Evolutionary conservation across 2,888 invertebrate species (phyloP), one percentile per base, ranked within the genome.

Genomic region (Melanostoma mellinum): DNA sequence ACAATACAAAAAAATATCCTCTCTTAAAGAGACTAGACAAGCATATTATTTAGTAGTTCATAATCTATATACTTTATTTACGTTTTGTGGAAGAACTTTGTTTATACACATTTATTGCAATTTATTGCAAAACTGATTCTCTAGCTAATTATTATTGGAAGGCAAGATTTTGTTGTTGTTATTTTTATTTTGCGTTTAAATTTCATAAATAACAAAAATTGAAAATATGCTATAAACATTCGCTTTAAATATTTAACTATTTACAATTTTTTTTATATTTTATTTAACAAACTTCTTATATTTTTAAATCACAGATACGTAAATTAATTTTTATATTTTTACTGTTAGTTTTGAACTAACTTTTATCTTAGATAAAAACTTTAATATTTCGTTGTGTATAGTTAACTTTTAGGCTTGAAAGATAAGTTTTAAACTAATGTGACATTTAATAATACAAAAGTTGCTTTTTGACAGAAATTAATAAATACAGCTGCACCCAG

Each of bases 111-210:
- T 8, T 44, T 77, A 82, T 82, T 82, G 78, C 74, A 74, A 74
- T 61, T 73, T 79, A 79, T 79, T 79, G 79, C 82, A 77, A 77
- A 68, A 65, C 46, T 36, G 33, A 55, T 60, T 33, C 6, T 63
- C 55, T 10, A 58, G 67, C 48, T 32, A 63, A 38, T 58, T 38
- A 20, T 36, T 69, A 81, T 44, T 84, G 86, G 86, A 86, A 86
- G 86, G 85, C 86, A 85, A 86, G 86, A 86, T 86, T 86, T 86
- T 82, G 86, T 86, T 86, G 86, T 82, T 48, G 48, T 61, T 65
- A 69, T 77, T 58, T 52, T 58, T 53, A 30, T n/a, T 68, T 68
- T 58, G 40, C 33, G 3, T 46, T 30, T 4, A 6, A 6, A 10
- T 44, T 55, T 32, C 60, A 72, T 38, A 63, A 73, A 69, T 52